A percentile compares a stretch with the other conserved stretches of the same genome.
Evolutionary conservation across 2,888 invertebrate species (phyloP).

Genomic region (Tiliacea aurago): DNA sequence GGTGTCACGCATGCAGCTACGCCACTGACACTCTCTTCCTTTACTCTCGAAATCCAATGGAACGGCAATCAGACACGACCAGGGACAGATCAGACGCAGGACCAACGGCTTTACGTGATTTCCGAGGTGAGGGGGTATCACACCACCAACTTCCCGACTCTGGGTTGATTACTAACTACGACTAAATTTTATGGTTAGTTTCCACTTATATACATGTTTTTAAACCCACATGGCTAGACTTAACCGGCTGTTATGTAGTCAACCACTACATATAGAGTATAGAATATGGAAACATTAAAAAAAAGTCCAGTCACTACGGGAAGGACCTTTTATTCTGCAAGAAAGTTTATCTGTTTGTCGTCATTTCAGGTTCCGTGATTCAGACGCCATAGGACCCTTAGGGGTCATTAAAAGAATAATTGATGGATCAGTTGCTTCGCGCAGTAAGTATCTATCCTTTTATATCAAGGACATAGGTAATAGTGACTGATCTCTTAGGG

Average conservation of each 20-base stretch:
- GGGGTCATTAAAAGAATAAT: not conserved
- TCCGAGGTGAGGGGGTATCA: not conserved
- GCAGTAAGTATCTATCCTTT: conserved; percentile 9
- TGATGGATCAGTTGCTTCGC: conserved; percentile 19
- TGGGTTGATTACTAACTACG: too few species aligned
- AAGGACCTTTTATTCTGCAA: not conserved
- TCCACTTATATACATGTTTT: too few species aligned
- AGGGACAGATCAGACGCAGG: not conserved
- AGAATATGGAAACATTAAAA: not conserved
- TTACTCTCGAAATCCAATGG: not conserved
- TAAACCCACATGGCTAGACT: too few species aligned
- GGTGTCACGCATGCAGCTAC: too few species aligned
- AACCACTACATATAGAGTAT: too few species aligned
- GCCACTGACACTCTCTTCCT: too few species aligned
- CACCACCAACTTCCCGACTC: not conserved
- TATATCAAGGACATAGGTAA: too few species aligned
- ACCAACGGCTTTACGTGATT: not conserved
- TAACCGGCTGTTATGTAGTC: not conserved
- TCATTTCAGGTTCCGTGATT: conserved; percentile 16
- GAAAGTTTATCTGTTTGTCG: not conserved
- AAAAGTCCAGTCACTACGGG: too few species aligned
- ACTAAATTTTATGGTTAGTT: too few species aligned
- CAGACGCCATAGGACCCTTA: conserved; percentile 2
- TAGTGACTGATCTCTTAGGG: not conserved
- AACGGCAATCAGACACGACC: too few species aligned